Evolutionary conservation across 1,140 invertebrate species (phyloP).

Genomic region (Ctenoplectra terminalis): DNA sequence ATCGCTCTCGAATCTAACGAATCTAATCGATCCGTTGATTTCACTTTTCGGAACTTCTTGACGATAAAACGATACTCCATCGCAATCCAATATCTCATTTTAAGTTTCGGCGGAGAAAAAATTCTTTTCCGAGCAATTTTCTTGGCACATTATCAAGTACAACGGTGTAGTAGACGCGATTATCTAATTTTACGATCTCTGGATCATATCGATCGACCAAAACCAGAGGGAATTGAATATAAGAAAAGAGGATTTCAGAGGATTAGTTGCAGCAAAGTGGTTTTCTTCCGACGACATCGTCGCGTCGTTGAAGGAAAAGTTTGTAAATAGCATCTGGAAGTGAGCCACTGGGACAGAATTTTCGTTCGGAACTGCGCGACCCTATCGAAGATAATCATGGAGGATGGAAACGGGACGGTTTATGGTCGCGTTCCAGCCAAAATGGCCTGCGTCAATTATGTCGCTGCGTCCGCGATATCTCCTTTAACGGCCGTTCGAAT

Average conservation of each 20-base stretch:
- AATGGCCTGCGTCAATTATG: neutral
- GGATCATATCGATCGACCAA: neutral
- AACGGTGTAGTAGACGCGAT: no score
- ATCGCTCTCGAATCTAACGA: neutral
- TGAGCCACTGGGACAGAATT: neutral
- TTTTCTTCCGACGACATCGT: neutral
- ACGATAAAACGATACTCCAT: neutral
- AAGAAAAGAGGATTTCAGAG: no score
- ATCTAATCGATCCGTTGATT: neutral
- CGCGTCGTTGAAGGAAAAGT: neutral
- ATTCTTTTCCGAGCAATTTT: no score
- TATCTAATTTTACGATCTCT: neutral
- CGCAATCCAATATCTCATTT: no score
- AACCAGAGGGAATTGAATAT: no score
- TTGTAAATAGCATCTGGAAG: neutral
- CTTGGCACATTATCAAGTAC: no score
- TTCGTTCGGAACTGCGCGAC: neutral
- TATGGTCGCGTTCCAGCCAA: conserved; percentile 3
- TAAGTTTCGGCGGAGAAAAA: no score
- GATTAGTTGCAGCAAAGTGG: neutral
- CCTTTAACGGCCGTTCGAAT: neutral
- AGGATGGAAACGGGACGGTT: conserved; percentile 1
- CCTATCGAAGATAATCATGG: neutral
- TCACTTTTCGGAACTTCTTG: neutral
- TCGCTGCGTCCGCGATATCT: neutral